A percentile compares a stretch with the other conserved stretches of the same genome.
These are phyloP conservation scores for Neotoxoptera formosana DNA, from an alignment of 1,140 invertebrate species.

Conservation along the genomic window DNA sequence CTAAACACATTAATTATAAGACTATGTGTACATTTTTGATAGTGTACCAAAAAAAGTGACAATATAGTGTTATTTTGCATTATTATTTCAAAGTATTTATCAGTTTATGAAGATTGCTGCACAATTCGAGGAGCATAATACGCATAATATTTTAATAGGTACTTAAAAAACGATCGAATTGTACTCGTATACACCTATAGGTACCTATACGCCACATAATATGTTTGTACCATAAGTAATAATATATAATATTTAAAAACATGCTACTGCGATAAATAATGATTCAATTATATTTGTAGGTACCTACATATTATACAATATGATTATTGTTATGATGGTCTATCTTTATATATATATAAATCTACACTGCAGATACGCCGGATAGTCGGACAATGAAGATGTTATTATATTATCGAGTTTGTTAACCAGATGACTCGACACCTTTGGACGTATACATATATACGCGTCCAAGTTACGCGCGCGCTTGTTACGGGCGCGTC, in stretches of 20 bases:
- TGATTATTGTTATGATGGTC: slow-evolving; percentile 1
- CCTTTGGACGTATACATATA: too few species aligned
- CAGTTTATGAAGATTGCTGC: background rate
- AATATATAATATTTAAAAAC: background rate
- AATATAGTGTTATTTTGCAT: too few species aligned
- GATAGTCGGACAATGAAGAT: slow-evolving; percentile 42
- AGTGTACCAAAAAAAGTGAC: background rate
- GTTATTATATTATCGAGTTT: slow-evolving; percentile 26
- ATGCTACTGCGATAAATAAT: background rate
- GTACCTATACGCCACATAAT: background rate
- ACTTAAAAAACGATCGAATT: background rate
- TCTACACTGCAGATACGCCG: background rate
- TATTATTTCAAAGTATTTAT: too few species aligned
- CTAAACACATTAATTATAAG: background rate
- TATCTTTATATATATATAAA: background rate
- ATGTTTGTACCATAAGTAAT: background rate
- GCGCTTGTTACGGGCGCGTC: background rate
- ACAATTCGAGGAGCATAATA: background rate
- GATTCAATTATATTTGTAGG: slow-evolving; percentile 22
- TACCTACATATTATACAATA: background rate
- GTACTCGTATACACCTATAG: background rate
- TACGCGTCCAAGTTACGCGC: slow-evolving; percentile 34
- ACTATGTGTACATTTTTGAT: background rate
- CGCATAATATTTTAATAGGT: background rate
- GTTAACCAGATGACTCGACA: slow-evolving; percentile 52